Evolutionary conservation across 2,888 invertebrate genomes (phyloP), one percentile per base, ranked within the genome.

Genomic region (Trachelus troglodyta): DNA sequence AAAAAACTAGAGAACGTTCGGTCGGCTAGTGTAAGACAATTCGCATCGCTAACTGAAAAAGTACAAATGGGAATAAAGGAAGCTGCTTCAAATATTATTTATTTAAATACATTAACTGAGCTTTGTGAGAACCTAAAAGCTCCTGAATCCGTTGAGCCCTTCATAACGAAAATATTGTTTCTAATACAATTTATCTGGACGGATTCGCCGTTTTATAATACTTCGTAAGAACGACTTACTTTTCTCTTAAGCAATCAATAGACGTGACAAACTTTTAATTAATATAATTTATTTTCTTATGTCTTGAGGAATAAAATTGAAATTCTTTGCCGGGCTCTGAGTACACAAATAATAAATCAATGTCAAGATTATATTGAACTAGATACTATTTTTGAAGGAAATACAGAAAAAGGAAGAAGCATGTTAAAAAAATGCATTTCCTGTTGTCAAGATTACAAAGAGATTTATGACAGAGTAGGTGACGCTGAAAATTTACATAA

Each of bases 161-260:
- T 90, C 82, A 82, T 94, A 69, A 92, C 92, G 11, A 92, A 92
- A 76, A 91, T 93, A 69, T 88, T 94, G 12, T 92, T 92, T 82
- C 84, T 92, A 11, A 91, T 94, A 73, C 87, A 93, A 79, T 92
- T 93, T 81, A 93, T 94, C 80, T 94, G 93, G 92, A 89, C 90
- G 34, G 93, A 93, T 85, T 94, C 94, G 0, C 91, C 93, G 68
- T 93, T 93, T 88, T 94, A 94, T 85, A 92, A 92, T 77, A 90
- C 92, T 3, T 85, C 90, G 88, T 88, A 81, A 81, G 82, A 69
- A 12, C 1, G 69, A 77, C 30, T 33, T 69, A 71, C 68, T 78
- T 69, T 69, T 75, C 69, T 15, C 69, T 74, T 23, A 6, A 37
- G n/a, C 34, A 34, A 74, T 12, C 33, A 30, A 76, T 31, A 37